Base-by-base conservation (phyloP, 2,888 invertebrate species). In the Germaria angustata region DNA sequence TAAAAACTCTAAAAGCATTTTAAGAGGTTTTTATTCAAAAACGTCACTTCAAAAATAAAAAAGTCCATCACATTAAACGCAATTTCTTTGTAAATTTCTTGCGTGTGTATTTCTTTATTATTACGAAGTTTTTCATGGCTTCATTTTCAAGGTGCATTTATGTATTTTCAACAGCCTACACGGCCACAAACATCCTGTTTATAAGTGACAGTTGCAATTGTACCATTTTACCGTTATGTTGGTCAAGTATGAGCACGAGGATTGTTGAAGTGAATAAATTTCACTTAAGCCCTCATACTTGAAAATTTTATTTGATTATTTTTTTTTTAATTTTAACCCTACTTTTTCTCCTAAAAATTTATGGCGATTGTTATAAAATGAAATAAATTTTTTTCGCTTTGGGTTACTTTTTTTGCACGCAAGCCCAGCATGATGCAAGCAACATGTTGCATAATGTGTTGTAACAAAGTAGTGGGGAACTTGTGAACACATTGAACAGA, bases 391-490 rank as follows among this genome's bases (percentile, higher is more conserved):
- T 20, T 55, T 17, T 53, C 20, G 44, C 13, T 53, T 53, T 53
- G 53, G n/a, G 7, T 32, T 41, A 1, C 9, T 24, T 55, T 8
- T 34, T 51, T 20, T 53, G 32, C 72, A 79, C 66, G 79, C 72
- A 72, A 72, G n/a, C 59, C 24, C 66, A 59, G 71, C 75, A 65
- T 75, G 75, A 65, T 75, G 75, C 75, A 65, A 65, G 55, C 75
- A 75, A 65, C 75, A 75, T 75, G 75, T 75, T 75, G 75, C 75
- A 57, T 75, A 75, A 75, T 65, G 63, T 22, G 32, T 9, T 46
- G 32, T 53, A 55, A 15, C 22, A 65, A 65, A 57, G 46, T 55
- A 55, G 41, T 55, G 55, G 34, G 36, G 36, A 65, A 17, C 44
- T n/a, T 44, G n/a, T 41, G 1, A 61, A 53, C 41, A 39, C 32